Conservation (phyloP, 2,797 vertebrate genomes). For the Spinus olivaceus region DNA sequence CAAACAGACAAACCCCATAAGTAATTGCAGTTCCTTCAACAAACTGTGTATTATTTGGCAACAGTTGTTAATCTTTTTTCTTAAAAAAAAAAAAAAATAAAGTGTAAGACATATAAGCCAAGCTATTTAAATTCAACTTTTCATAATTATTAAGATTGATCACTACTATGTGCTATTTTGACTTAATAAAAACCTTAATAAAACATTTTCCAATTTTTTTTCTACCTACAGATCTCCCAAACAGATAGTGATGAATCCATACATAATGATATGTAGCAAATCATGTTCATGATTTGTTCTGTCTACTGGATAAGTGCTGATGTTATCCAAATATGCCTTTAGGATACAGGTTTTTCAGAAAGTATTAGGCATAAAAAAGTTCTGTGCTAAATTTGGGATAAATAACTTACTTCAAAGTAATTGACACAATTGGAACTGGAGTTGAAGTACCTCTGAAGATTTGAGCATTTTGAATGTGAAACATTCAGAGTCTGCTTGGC, state of each 20-base stretch:
- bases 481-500: neutral
- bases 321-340: neutral
- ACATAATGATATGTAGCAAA: neutral
- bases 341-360: neutral
- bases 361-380: neutral
- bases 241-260: neutral
- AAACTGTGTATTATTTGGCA: neutral
- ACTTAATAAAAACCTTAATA: neutral
- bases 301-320: neutral
- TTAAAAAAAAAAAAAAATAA: neutral
- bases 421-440: neutral
- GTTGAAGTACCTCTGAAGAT: neutral
- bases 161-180: neutral
- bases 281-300: neutral
- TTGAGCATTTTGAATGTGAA: neutral
- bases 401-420: neutral
- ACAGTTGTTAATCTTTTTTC: neutral
- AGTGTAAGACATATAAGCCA: neutral
- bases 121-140: neutral
- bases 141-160: neutral
- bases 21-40: neutral
- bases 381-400: rapidly evolving
- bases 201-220: neutral
- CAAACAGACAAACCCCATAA: neutral
- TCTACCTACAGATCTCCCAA: neutral